Conservation (phyloP, 64 coral and sea anemone genomes). For the Astreopora myriophthalma region DNA sequence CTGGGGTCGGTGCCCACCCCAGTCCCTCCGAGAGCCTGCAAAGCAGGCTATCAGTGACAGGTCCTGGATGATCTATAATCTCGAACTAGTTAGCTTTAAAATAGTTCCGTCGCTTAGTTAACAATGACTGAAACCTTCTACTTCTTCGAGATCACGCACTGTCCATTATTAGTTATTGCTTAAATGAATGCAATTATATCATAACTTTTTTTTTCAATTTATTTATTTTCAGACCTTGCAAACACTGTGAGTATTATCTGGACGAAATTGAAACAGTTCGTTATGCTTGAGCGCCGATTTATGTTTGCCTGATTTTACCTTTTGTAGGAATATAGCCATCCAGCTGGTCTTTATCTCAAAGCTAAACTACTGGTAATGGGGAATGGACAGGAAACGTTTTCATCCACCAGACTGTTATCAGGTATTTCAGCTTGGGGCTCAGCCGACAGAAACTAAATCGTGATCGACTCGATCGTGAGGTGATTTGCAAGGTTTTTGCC, state of each 20-base stretch:
- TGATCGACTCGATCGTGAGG: not conserved
- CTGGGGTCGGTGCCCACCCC: too few relatives aligned
- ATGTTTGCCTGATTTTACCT: not conserved
- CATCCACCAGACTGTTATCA: conserved; percentile 65
- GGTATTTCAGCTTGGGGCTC: conserved; percentile 32
- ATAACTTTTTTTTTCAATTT: not conserved
- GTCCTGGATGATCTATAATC: too few relatives aligned
- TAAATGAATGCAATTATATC: not conserved
- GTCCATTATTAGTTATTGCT: too few relatives aligned
- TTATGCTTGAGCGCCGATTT: not conserved
- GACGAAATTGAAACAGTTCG: not conserved
- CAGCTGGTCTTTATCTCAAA: conserved; percentile 94
- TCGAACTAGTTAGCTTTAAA: too few relatives aligned
- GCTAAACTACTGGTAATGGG: conserved; percentile 78
- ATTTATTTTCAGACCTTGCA: conserved; percentile 81
- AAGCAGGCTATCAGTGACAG: too few relatives aligned
- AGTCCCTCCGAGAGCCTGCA: too few relatives aligned
- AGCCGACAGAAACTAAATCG: not conserved
- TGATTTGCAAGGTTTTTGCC: not conserved
- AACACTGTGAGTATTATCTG: conserved; percentile 87
- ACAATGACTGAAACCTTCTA: too few relatives aligned
- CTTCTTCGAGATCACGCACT: too few relatives aligned
- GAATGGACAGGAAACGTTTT: conserved; percentile 41
- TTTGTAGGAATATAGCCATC: conserved; percentile 78
- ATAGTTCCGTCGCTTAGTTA: too few relatives aligned